phyloP scores from a whole-genome alignment of 2,113 vertebrate species.

The Campylomormyrus numenius region DNA sequence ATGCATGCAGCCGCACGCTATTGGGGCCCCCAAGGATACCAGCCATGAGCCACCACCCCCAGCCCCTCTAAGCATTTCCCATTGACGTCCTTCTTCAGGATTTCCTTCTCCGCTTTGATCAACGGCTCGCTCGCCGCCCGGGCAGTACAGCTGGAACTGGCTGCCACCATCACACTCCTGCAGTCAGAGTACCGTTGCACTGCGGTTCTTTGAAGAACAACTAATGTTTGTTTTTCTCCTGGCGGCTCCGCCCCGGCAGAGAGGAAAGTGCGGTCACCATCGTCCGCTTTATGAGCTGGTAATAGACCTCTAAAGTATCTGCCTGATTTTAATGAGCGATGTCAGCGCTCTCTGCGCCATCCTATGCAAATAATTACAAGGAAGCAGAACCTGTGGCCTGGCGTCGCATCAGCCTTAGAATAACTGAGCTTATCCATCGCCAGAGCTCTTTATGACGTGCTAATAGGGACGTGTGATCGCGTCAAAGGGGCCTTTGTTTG shows the following conservation, averaged over 20 bases:
- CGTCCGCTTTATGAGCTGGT: slow-evolving; percentile 33
- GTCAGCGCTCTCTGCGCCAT: slow-evolving; percentile 32
- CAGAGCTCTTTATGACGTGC: slow-evolving; percentile 40
- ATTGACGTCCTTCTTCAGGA: not conserved
- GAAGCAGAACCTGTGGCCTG: slow-evolving; percentile 30
- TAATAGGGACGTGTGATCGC: slow-evolving; percentile 42
- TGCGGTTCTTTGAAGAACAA: not conserved
- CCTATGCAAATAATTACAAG: slow-evolving; percentile 42
- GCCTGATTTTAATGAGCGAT: slow-evolving; percentile 45
- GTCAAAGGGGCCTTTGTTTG: slow-evolving; percentile 41
- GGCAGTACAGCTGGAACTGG: not conserved
- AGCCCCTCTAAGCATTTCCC: not conserved
- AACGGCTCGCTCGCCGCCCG: not conserved
- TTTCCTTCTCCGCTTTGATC: not conserved
- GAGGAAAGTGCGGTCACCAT: slow-evolving; percentile 29
- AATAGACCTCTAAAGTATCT: slow-evolving; percentile 33
- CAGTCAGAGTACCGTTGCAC: not conserved
- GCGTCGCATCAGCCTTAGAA: slow-evolving; percentile 28
- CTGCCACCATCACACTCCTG: not conserved
- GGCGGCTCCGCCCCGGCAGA: slow-evolving; percentile 10
- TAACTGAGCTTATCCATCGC: slow-evolving; percentile 42
- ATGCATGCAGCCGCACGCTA: not conserved
- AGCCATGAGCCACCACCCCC: not conserved
- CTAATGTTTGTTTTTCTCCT: slow-evolving; percentile 2
- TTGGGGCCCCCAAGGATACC: not conserved